A percentile compares a stretch with the other conserved stretches of the same genome.
Evolutionary conservation across 2,113 vertebrate species (phyloP).

Genomic region (Pitta sordida): DNA sequence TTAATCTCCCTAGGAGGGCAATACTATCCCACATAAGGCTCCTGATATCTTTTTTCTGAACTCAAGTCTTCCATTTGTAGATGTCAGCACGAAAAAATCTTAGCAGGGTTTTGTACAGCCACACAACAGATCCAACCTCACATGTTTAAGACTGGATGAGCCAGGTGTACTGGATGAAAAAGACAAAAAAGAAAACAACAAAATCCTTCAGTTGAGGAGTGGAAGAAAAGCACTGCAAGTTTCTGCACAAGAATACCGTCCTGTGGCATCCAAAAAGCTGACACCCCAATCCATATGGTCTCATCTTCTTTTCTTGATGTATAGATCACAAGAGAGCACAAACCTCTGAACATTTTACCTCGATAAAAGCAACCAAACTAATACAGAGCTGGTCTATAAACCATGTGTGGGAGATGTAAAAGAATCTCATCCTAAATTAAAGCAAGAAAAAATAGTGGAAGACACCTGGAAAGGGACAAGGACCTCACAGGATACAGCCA

Average conservation of each 20-base stretch:
- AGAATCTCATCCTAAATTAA: background rate
- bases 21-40: background rate
- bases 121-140: background rate
- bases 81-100: background rate
- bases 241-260: background rate
- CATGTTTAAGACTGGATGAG: background rate
- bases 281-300: background rate
- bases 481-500: background rate
- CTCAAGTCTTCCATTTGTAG: background rate
- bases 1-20: background rate
- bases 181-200: background rate
- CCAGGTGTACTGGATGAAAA: background rate
- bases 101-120: background rate
- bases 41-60: background rate
- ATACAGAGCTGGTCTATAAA: background rate
- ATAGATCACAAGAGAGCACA: background rate
- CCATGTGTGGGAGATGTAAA: background rate
- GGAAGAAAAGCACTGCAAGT: background rate
- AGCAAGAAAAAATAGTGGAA: background rate
- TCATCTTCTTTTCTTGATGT: background rate
- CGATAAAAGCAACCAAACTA: background rate
- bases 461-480: background rate
- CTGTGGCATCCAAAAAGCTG: background rate
- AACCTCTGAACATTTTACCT: background rate
- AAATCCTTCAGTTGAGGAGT: background rate